These are phyloP conservation scores for Pandion haliaetus DNA, from an alignment of 2,113 vertebrate species.

Conservation along the genomic window DNA sequence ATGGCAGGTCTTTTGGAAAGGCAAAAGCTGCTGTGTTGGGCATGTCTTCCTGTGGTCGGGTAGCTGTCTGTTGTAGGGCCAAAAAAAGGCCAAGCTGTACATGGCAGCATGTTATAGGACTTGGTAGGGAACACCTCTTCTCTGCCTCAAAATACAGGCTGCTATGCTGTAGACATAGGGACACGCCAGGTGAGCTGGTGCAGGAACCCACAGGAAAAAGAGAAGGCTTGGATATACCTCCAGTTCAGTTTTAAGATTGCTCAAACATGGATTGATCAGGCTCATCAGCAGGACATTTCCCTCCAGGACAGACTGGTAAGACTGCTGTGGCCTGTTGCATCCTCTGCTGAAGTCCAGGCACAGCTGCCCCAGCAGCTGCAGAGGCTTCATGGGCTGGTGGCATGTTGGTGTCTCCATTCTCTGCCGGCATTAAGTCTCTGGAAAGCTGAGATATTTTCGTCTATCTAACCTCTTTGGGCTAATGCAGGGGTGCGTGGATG, in stretches of 20 bases:
- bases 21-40: accelerated
- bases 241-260: background rate
- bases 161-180: background rate
- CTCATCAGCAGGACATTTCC: background rate
- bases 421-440: accelerated
- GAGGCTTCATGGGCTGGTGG: background rate
- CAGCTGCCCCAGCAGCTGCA: background rate
- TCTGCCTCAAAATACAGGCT: background rate
- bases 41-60: accelerated
- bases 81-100: background rate
- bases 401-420: background rate
- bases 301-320: background rate
- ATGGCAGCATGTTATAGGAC: background rate
- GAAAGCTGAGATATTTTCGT: background rate
- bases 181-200: background rate
- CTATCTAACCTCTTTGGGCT: background rate
- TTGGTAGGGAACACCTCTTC: background rate
- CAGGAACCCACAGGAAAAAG: background rate
- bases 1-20: background rate
- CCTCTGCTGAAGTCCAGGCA: background rate
- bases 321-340: background rate
- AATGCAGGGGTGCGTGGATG: background rate
- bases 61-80: background rate
- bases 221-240: background rate
- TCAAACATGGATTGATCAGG: background rate